These are phyloP conservation scores for Lanius collurio DNA, from an alignment of 2,113 vertebrate genomes.

Conservation along the genomic window DNA sequence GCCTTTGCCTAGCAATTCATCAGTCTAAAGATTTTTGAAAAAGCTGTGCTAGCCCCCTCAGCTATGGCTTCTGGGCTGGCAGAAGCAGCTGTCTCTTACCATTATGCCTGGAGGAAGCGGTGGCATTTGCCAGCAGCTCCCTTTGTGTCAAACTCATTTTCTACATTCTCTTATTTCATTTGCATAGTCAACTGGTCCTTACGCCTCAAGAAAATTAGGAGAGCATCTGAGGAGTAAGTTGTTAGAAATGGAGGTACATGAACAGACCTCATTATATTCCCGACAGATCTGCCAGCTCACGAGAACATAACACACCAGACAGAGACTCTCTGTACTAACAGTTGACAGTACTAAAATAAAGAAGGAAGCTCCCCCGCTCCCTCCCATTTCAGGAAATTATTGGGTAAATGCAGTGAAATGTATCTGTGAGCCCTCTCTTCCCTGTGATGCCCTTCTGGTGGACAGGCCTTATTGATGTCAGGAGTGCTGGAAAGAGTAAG, in stretches of 20 bases:
- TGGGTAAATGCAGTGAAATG: background rate
- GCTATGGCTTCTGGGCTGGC: constrained; percentile 51
- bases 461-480: background rate
- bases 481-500: background rate
- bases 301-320: constrained; percentile 44
- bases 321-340: constrained; percentile 18
- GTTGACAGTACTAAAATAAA: constrained; percentile 47
- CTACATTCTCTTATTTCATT: constrained; percentile 62
- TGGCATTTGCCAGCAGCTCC: constrained; percentile 70
- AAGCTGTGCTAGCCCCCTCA: constrained; percentile 37
- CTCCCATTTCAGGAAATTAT: background rate
- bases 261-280: constrained; percentile 64
- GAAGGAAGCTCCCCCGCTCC: background rate
- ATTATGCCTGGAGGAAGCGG: constrained; percentile 68
- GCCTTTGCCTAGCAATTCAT: constrained; percentile 21
- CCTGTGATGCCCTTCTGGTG: background rate
- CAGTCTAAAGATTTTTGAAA: constrained; percentile 46
- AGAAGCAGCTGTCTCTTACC: constrained; percentile 72
- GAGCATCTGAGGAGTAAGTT: constrained; percentile 62
- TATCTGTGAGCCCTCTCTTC: background rate
- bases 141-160: constrained; percentile 70
- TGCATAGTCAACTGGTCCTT: constrained; percentile 72
- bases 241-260: constrained; percentile 58
- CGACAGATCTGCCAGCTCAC: constrained; percentile 58
- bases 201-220: constrained; percentile 63